phyloP scores from a whole-genome alignment of 2,888 invertebrate species.

The Nymphalis polychloros region DNA sequence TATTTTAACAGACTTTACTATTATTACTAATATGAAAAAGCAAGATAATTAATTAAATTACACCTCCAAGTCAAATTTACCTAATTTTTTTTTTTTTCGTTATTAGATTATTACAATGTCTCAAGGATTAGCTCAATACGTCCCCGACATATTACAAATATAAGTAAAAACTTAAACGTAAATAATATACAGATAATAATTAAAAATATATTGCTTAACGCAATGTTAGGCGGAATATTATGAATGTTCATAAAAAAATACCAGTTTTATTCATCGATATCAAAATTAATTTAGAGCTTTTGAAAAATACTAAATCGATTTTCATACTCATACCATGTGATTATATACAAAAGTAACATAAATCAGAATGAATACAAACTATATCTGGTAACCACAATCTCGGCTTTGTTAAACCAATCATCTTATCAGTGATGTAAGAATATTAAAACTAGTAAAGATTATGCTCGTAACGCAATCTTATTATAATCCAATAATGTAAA shows the following conservation, averaged over 20 bases:
- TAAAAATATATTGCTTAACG: conserved; percentile 58
- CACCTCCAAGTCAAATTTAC: background rate
- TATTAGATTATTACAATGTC: background rate
- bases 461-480: conserved; percentile 39
- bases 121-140: background rate
- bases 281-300: conserved; percentile 18
- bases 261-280: conserved; percentile 2
- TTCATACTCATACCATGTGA: conserved; percentile 12
- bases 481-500: conserved; percentile 33
- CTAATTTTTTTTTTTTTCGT: background rate
- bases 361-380: conserved; percentile 40
- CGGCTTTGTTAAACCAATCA: conserved; percentile 51
- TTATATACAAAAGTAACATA: conserved; percentile 34
- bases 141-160: conserved; percentile 6
- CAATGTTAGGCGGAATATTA: conserved; percentile 61
- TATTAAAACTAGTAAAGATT: conserved; percentile 61
- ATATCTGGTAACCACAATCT: conserved; percentile 65
- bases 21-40: conserved; percentile 1
- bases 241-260: conserved; percentile 29
- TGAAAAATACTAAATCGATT: conserved; percentile 9
- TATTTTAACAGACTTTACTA: background rate
- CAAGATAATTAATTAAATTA: background rate
- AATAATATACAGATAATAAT: conserved; percentile 41
- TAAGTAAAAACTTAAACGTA: conserved; percentile 17
- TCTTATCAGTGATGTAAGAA: conserved; percentile 58